A percentile compares a stretch with the other conserved stretches of the same genome.
Conservation (phyloP, 2,797 vertebrate species). For the Heliangelus exortis region DNA sequence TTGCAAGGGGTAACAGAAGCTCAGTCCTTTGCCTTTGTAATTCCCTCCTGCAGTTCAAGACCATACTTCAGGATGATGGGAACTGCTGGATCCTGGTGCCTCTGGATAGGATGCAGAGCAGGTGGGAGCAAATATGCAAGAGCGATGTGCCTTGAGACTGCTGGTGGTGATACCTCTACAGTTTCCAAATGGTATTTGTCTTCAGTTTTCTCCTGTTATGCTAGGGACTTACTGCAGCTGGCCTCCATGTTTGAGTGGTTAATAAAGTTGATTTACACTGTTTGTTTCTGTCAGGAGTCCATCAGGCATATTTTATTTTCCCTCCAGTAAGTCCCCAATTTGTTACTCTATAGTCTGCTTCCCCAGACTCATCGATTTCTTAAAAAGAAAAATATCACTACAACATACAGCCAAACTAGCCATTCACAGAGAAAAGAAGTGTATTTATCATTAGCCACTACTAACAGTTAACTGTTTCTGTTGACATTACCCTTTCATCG, state of each 20-base stretch:
- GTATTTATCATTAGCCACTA: background rate
- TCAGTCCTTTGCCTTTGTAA: background rate
- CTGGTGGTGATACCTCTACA: background rate
- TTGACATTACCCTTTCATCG: background rate
- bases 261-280: constrained; percentile 51
- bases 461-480: background rate
- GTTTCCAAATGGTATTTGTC: background rate
- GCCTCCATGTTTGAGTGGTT: constrained; percentile 25
- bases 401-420: background rate
- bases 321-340: background rate
- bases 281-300: constrained; percentile 53
- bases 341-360: background rate
- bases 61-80: background rate
- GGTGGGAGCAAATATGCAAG: background rate
- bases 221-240: background rate
- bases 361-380: background rate
- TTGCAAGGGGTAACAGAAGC: background rate
- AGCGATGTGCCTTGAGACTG: background rate
- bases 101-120: background rate
- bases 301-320: constrained; percentile 53
- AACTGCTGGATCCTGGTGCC: background rate
- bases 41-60: background rate
- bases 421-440: background rate
- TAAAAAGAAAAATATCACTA: constrained; percentile 23
- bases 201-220: constrained; percentile 20